These are phyloP conservation scores for Eulemur rufifrons DNA, from an alignment of 2,113 vertebrate genomes.

Conservation along the genomic window DNA sequence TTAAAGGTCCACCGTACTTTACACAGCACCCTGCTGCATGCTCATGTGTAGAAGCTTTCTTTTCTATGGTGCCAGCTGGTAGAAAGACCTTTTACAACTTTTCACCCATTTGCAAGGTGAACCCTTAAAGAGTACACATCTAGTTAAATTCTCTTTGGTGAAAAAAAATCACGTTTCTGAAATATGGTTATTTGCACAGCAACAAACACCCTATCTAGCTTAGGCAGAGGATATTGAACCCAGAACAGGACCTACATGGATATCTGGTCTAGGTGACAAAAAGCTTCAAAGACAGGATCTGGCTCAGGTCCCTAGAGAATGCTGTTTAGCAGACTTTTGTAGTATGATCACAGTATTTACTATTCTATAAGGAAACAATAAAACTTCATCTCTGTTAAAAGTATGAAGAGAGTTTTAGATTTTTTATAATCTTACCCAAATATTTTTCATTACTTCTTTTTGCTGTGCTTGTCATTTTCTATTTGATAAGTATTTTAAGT, in stretches of 20 bases:
- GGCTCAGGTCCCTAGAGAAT: background rate
- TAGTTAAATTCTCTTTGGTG: background rate
- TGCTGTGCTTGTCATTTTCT: background rate
- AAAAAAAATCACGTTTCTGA: background rate
- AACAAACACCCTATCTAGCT: background rate
- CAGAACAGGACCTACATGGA: background rate
- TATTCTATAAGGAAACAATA: background rate
- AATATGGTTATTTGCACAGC: background rate
- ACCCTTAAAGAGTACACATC: background rate
- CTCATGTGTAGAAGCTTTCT: background rate
- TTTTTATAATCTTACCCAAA: background rate
- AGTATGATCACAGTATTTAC: background rate
- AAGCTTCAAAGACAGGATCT: background rate
- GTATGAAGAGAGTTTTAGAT: background rate
- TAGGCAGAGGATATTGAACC: background rate
- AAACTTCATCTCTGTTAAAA: background rate
- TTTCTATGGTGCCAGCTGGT: background rate
- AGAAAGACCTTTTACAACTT: background rate
- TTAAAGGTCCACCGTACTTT: background rate
- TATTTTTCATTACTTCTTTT: constrained; percentile 9
- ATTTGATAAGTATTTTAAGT: constrained; percentile 5
- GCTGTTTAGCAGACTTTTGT: background rate
- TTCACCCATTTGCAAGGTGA: background rate
- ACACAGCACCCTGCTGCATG: background rate
- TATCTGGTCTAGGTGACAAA: background rate